Evolutionary conservation across 2,797 vertebrate genomes (phyloP).

Genomic region (Pseudochaenichthys georgianus): DNA sequence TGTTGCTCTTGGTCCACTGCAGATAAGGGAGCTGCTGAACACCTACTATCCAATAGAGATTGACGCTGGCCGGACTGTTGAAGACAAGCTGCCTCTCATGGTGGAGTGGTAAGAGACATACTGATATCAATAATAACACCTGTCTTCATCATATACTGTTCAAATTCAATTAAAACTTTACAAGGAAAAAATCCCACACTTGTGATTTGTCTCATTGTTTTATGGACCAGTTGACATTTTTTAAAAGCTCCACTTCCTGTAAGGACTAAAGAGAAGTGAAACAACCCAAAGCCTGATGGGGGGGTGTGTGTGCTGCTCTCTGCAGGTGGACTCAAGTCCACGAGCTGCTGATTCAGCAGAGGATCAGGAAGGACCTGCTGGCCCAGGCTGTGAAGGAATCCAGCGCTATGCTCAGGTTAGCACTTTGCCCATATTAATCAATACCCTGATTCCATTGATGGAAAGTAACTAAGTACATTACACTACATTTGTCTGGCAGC

Average conservation of each 20-base stretch:
- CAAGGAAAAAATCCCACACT: not conserved
- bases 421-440: not conserved
- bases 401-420: slow-evolving; percentile 87
- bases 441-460: not conserved
- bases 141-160: not conserved
- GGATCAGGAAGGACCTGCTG: slow-evolving; percentile 87
- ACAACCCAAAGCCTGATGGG: not conserved
- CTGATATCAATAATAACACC: not conserved
- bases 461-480: not conserved
- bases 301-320: slow-evolving; percentile 19
- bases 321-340: slow-evolving; percentile 93
- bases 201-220: not conserved
- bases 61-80: slow-evolving; percentile 79
- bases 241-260: not conserved
- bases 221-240: not conserved
- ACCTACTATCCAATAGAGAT: slow-evolving; percentile 94
- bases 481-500: no score
- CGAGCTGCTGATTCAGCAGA: slow-evolving; percentile 88
- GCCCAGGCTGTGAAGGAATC: slow-evolving; percentile 88
- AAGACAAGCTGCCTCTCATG: slow-evolving; percentile 92
- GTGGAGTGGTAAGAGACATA: slow-evolving; percentile 89
- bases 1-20: slow-evolving; percentile 15
- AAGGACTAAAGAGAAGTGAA: not conserved
- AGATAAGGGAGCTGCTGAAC: slow-evolving; percentile 88
- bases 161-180: not conserved